Evolutionary conservation across 2,888 invertebrate species (phyloP).

Genomic region (Hirtodrosophila confusa): DNA sequence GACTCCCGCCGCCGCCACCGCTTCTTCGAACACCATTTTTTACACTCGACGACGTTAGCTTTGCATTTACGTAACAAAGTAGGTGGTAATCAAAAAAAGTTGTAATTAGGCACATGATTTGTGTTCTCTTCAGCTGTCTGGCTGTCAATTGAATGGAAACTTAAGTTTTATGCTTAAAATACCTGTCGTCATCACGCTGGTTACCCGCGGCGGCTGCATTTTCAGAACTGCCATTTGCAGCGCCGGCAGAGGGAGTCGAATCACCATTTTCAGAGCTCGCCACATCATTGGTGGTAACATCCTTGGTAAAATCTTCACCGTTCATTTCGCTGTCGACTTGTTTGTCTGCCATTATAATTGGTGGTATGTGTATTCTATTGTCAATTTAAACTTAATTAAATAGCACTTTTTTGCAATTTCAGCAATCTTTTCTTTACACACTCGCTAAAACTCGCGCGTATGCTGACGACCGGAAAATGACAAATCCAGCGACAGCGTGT

Average conservation of each 20-base stretch:
- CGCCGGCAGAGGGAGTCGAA: slow-evolving; percentile 85
- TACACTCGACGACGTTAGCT: slow-evolving; percentile 70
- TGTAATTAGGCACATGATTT: slow-evolving; percentile 70
- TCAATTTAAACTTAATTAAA: slow-evolving; percentile 61
- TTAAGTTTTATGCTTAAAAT: slow-evolving; percentile 76
- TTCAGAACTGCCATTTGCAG: slow-evolving; percentile 79
- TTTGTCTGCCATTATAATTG: slow-evolving; percentile 85
- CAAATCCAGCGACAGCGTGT: slow-evolving; percentile 72
- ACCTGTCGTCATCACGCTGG: slow-evolving; percentile 92
- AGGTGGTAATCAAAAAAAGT: slow-evolving; percentile 48
- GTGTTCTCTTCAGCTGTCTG: slow-evolving; percentile 18
- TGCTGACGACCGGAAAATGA: slow-evolving; percentile 84
- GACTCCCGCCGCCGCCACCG: slow-evolving; percentile 56
- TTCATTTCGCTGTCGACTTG: slow-evolving; percentile 89
- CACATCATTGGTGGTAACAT: slow-evolving; percentile 86
- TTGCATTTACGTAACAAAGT: slow-evolving; percentile 76
- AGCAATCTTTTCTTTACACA: slow-evolving; percentile 61
- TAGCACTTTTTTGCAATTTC: slow-evolving; percentile 54
- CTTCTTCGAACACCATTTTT: slow-evolving; percentile 54
- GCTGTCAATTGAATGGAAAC: slow-evolving; percentile 21
- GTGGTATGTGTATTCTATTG: slow-evolving; percentile 45
- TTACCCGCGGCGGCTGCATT: slow-evolving; percentile 63
- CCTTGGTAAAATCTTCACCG: slow-evolving; percentile 92
- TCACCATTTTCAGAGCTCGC: slow-evolving; percentile 86
- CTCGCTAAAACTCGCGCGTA: slow-evolving; percentile 78